Conservation (phyloP, 2,797 vertebrate species). For the Strix occidentalis region DNA sequence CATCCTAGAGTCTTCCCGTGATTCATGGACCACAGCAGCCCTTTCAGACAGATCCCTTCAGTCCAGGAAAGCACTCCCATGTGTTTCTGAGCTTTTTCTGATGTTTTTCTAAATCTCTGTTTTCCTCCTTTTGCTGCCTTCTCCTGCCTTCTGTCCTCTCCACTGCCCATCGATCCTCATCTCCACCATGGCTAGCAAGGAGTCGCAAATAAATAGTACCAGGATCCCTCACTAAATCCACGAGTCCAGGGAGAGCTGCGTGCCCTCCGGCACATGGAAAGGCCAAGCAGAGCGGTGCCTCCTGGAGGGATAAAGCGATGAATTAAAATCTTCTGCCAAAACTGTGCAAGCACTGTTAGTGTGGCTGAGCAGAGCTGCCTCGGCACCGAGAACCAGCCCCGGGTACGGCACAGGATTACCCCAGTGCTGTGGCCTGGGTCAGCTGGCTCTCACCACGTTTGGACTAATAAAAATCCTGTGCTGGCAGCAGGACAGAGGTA, state of each 20-base stretch:
- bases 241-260: rapidly evolving
- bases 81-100: not conserved
- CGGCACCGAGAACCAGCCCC: no score
- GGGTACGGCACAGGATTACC: not conserved
- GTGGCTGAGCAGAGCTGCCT: no score
- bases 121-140: not conserved
- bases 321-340: not conserved
- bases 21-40: not conserved
- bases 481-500: not conserved
- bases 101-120: not conserved
- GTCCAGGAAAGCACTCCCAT: not conserved
- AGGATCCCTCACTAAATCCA: no score
- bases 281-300: not conserved
- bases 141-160: not conserved
- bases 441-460: rapidly evolving
- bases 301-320: not conserved
- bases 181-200: not conserved
- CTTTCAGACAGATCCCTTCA: not conserved
- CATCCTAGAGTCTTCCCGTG: not conserved
- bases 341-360: rapidly evolving
- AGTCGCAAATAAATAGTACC: not conserved
- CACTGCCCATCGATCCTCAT: not conserved
- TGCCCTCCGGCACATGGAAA: not conserved
- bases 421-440: no score
- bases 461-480: not conserved